Evolutionary conservation across 2,888 invertebrate species (phyloP), one percentile per base, ranked within the genome.

Genomic region (Cosmia trapezina): DNA sequence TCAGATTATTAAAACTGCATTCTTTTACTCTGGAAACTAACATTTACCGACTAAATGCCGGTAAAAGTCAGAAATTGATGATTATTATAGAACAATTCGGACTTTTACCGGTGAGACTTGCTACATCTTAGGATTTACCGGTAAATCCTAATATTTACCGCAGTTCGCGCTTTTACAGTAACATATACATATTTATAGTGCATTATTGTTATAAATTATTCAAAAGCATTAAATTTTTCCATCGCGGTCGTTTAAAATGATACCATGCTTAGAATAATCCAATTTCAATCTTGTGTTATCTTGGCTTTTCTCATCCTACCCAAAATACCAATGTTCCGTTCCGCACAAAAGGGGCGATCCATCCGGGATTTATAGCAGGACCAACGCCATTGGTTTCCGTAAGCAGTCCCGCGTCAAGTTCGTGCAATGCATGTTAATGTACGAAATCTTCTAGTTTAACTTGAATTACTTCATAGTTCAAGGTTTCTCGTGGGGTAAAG

Each of bases 381-480:
- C 56, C 22, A 62, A 37, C 33, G 43, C 51, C 43, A 69, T 74
- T 73, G 73, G 76, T 83, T 78, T 78, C 66, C 61, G 53, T 69
- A 68, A 78, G 62, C 65, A 67, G 47, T 56, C 14, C 33, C 59
- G 51, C 28, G 28, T 76, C 67, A 59, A 53, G 61, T 73, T 64
- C 76, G 72, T 61, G 70, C 47, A 37, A 51, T 56, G 78, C 65
- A 78, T 78, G 72, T 43, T 78, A 78, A 84, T 84, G 65, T 11
- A 22, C n/a, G 9, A 5, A 69, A 63, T 70, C 60, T 54, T 45
- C 28, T 59, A 59, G 63, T 81, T 76, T 69, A 70, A 72, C 49
- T 80, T 49, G 47, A 68, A 78, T 80, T 63, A 53, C 49, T 70
- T 74, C 19, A 47, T 41, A 53, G 65, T 68, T 54, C 41, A 47